These are phyloP conservation scores for Halisarca cf. caerulea DNA, from an alignment of 37 sponge, comb jelly and placozoan genomes.

Conservation along the genomic window DNA sequence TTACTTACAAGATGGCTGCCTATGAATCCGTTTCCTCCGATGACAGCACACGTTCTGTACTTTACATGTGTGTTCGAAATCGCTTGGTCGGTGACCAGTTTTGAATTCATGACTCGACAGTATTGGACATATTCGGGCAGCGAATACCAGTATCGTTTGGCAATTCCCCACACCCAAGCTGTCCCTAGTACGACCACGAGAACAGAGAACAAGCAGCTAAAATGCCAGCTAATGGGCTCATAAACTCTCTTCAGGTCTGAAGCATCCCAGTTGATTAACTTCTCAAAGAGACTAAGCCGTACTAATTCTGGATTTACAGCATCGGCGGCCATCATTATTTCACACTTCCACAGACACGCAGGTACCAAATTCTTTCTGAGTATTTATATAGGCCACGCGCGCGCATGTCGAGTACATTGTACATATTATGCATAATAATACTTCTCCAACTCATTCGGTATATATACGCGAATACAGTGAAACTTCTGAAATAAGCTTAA, in stretches of 20 bases:
- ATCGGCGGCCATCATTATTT: no score
- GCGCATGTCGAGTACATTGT: no score
- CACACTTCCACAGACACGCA: no score
- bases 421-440: no score
- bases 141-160: not conserved
- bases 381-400: no score
- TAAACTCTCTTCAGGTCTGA: constrained; percentile 50
- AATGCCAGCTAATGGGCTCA: constrained; percentile 51
- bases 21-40: constrained; percentile 73
- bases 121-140: not conserved
- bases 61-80: not conserved
- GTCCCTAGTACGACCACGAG: not conserved
- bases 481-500: no score
- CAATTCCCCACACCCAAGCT: not conserved
- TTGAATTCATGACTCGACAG: not conserved
- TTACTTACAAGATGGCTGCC: constrained; percentile 68
- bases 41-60: constrained; percentile 56
- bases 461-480: no score
- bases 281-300: constrained; percentile 42
- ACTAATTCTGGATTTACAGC: constrained; percentile 14
- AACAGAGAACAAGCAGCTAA: constrained; percentile 8
- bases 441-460: no score
- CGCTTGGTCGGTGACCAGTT: constrained; percentile 14
- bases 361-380: no score
- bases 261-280: constrained; percentile 68